These are phyloP conservation scores for Platichthys stellatus DNA, from an alignment of 2,113 vertebrate genomes.

Conservation along the genomic window DNA sequence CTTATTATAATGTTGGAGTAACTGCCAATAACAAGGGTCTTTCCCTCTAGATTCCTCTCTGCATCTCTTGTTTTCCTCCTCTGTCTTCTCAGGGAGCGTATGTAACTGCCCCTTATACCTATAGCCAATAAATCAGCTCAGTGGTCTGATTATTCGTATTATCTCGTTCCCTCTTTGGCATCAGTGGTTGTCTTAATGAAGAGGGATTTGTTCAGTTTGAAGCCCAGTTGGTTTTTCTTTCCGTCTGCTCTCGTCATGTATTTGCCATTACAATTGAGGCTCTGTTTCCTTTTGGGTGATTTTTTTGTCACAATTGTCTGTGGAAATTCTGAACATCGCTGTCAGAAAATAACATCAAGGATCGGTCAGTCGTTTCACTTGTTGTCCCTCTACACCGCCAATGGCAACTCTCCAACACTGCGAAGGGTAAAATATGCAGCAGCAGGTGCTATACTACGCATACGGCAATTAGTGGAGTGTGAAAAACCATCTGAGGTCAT, in stretches of 20 bases:
- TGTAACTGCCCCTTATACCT: conserved; percentile 7
- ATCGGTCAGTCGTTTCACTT: not conserved
- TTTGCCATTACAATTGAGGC: not conserved
- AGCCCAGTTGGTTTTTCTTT: conserved; percentile 2
- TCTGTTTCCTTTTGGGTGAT: not conserved
- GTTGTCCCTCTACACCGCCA: not conserved
- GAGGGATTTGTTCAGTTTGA: conserved; percentile 40
- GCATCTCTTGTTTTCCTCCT: not conserved
- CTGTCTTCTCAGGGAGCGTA: not conserved
- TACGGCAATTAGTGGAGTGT: conserved; percentile 40
- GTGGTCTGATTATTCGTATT: conserved; percentile 31
- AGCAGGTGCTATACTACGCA: conserved; percentile 42
- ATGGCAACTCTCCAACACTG: not conserved
- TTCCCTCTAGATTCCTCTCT: not conserved
- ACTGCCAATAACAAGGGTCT: conserved; percentile 11
- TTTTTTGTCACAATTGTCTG: not conserved
- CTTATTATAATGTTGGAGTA: conserved; percentile 18
- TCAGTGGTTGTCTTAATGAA: conserved; percentile 53
- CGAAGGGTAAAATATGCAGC: not conserved
- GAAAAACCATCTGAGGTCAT: conserved; percentile 39
- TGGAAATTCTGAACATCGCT: not conserved
- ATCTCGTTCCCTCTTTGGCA: conserved; percentile 37
- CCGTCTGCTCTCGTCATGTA: not conserved
- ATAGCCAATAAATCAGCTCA: conserved; percentile 34
- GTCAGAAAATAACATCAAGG: not conserved